Evolutionary conservation across 2,113 vertebrate species (phyloP), one percentile per base, ranked within the genome.

Genomic region (Caranx melampygus): DNA sequence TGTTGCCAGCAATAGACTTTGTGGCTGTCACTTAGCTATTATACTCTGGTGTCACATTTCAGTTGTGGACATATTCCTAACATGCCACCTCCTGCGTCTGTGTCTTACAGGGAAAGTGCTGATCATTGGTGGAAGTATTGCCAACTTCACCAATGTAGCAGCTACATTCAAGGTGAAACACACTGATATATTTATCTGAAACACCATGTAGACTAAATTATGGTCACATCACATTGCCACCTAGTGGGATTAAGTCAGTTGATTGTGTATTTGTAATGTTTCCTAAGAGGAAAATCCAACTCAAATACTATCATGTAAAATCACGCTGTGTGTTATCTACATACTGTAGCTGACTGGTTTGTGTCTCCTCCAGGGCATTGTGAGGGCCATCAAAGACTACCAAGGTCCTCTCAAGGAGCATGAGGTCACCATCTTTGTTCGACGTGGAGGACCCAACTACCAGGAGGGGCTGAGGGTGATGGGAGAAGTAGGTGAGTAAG

Each of bases 121-220:
- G 61, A 99, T 99, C 89, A 99, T 99, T 0, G 98, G 98, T 44
- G 98, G 98, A 84, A 99, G 98, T 91, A 99, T 99, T 31, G 98
- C 98, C 14, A 99, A 99, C 93, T 99, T 99, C 88, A 99, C 98
- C 62, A 99, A 99, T 0, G 98, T 99, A 35, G 98, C 98, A 34
- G 98, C 98, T 69, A 99, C 98, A 0, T 99, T 99, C 84, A 99
- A 99, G 95, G 98, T 99, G 58, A 91, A 76, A 49, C 1, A 8
- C 5, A 10, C 9, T 26, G 1, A 47, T 34, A 14, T 47, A 7
- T 69, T 72, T 58, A 63, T 47, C 16, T 75, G 3, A 35, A n/a
- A 68, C 21, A 18, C 2, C 3, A 21, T 67, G n/a, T 5, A 59
- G 34, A 54, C 37, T 59, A 31, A 33, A 52, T 33, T 1, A 18